phyloP scores from a whole-genome alignment of 2,888 invertebrate genomes.

The Netelia inedita region DNA sequence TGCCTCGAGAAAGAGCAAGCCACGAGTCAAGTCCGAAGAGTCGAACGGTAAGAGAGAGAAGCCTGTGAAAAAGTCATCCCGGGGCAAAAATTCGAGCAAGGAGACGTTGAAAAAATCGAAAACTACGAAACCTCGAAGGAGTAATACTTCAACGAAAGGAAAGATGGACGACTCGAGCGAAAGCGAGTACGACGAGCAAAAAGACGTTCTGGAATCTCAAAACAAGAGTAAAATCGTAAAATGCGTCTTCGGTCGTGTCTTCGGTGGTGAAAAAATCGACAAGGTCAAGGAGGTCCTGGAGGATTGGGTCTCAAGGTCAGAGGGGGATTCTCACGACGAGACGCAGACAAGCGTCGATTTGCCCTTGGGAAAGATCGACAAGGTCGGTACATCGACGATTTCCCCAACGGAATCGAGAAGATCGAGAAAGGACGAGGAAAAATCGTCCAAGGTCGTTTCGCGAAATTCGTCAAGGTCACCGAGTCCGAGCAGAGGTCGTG shows the following conservation, averaged over 20 bases:
- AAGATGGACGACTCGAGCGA: slow-evolving; percentile 73
- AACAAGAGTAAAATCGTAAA: slow-evolving; percentile 82
- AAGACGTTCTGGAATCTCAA: slow-evolving; percentile 70
- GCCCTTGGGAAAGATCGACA: slow-evolving; percentile 20
- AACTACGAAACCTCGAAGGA: slow-evolving; percentile 58
- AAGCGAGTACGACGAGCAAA: slow-evolving; percentile 72
- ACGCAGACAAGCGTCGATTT: slow-evolving; percentile 49
- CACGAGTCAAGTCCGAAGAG: slow-evolving; percentile 39
- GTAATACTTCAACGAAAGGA: slow-evolving; percentile 40
- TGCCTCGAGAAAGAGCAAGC: slow-evolving; percentile 29
- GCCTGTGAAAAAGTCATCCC: slow-evolving; percentile 46
- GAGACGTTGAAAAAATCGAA: slow-evolving; percentile 33
- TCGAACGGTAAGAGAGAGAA: slow-evolving; percentile 25
- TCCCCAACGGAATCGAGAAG: slow-evolving; percentile 37
- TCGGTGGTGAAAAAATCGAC: slow-evolving; percentile 80
- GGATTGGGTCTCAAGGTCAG: slow-evolving; percentile 82
- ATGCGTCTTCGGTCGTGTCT: slow-evolving; percentile 82
- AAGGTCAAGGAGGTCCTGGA: slow-evolving; percentile 82
- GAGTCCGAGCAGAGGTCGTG: slow-evolving; percentile 52
- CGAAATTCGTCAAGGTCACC: slow-evolving; percentile 29
- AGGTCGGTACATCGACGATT: slow-evolving; percentile 33
- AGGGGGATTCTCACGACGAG: slow-evolving; percentile 76
- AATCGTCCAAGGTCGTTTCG: slow-evolving; percentile 23
- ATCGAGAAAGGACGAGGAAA: slow-evolving; percentile 49
- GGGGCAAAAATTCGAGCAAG: slow-evolving; percentile 15